These are phyloP conservation scores for Nyctibius bracteatus DNA, from an alignment of 2,113 vertebrate genomes.

Conservation along the genomic window DNA sequence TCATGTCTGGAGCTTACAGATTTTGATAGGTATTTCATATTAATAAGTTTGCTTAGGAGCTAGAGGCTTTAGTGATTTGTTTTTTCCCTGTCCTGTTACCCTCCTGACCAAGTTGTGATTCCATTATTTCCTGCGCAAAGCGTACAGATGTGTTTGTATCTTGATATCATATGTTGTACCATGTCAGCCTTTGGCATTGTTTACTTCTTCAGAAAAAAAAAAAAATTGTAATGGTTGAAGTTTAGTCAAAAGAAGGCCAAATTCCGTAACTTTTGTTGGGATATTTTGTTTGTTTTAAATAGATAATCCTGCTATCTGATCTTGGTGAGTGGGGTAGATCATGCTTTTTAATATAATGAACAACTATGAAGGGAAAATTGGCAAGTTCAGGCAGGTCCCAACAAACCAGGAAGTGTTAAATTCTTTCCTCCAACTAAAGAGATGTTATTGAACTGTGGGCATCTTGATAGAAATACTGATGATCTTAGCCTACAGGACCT, in stretches of 20 bases:
- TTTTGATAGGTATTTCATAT: background rate
- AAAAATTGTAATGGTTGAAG: background rate
- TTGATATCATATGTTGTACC: background rate
- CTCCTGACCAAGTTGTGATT: background rate
- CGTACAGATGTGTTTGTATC: background rate
- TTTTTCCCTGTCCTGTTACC: background rate
- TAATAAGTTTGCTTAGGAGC: background rate
- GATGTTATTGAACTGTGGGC: background rate
- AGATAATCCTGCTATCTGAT: background rate
- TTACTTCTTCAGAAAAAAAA: background rate
- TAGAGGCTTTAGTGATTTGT: background rate
- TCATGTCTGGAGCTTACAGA: background rate
- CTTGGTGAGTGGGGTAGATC: background rate
- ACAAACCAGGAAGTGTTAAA: background rate
- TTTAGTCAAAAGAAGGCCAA: background rate
- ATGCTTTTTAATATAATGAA: background rate
- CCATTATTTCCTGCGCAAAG: background rate
- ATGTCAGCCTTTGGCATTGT: background rate
- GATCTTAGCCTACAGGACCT: background rate
- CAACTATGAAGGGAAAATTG: background rate
- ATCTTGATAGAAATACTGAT: background rate
- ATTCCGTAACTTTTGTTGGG: background rate
- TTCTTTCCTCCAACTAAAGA: background rate
- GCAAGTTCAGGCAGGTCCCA: background rate
- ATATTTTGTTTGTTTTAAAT: background rate